A percentile compares a stretch with the other conserved stretches of the same genome.
Evolutionary conservation across 1,140 invertebrate species (phyloP).

Genomic region (Drosophila nasuta): DNA sequence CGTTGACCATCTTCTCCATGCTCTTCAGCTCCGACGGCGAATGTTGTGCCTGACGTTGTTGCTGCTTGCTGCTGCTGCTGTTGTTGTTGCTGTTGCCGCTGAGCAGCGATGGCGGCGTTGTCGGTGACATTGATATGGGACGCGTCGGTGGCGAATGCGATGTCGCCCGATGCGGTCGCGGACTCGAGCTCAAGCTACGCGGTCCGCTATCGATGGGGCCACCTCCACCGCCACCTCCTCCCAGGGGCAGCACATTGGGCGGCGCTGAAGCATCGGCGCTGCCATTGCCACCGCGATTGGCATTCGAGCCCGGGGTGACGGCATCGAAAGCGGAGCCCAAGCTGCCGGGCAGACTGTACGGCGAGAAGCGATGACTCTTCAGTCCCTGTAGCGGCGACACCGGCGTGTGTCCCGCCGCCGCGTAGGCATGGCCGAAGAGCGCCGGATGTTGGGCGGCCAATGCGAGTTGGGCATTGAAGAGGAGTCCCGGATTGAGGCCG

Average conservation of each 20-base stretch:
- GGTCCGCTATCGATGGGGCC: constrained; percentile 78
- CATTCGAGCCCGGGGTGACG: constrained; percentile 89
- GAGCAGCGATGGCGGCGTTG: constrained; percentile 84
- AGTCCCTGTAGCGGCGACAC: constrained; percentile 86
- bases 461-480: constrained; percentile 93
- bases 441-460: constrained; percentile 92
- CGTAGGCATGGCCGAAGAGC: constrained; percentile 89
- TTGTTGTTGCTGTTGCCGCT: constrained; percentile 72
- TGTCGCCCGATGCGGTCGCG: constrained; percentile 86
- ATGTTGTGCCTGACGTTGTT: constrained; percentile 78
- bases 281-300: constrained; percentile 61
- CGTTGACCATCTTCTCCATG: constrained; percentile 98
- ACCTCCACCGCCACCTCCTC: constrained; percentile 21
- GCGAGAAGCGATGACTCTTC: constrained; percentile 89
- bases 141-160: constrained; percentile 87
- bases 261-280: constrained; percentile 45
- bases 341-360: constrained; percentile 91
- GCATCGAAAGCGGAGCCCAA: constrained; percentile 93
- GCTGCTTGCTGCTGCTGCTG: constrained; percentile 56
- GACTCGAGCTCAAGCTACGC: constrained; percentile 89
- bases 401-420: constrained; percentile 87
- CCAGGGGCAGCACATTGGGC: constrained; percentile 19
- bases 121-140: constrained; percentile 86
- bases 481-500: constrained; percentile 89
- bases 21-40: constrained; percentile 93